phyloP scores from a whole-genome alignment of 2,113 vertebrate genomes.

The Actenoides hombroni region DNA sequence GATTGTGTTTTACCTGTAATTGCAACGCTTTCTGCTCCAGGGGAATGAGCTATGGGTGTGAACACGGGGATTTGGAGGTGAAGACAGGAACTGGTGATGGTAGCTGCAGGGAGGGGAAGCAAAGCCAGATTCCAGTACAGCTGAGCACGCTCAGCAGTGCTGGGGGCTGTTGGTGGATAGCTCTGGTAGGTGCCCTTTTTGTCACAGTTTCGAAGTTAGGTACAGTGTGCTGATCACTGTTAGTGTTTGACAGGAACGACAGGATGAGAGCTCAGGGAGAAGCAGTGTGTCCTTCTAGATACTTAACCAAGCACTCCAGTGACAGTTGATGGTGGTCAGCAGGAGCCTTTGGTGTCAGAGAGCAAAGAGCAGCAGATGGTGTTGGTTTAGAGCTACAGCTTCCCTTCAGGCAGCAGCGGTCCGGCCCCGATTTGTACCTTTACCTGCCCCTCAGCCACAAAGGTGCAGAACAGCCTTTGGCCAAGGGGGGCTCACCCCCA shows the following conservation, averaged over 20 bases:
- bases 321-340: neutral
- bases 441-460: neutral
- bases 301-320: neutral
- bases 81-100: neutral
- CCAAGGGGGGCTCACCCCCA: neutral
- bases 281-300: neutral
- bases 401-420: neutral
- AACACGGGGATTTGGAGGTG: fast-evolving
- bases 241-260: neutral
- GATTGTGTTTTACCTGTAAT: neutral
- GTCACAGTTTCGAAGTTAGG: neutral
- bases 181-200: neutral
- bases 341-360: neutral
- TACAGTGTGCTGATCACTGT: fast-evolving
- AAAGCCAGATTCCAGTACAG: neutral
- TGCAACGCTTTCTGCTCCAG: neutral
- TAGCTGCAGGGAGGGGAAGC: neutral
- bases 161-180: neutral
- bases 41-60: neutral
- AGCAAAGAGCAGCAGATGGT: neutral
- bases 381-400: neutral
- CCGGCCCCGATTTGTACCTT: neutral
- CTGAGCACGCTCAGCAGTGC: neutral
- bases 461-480: neutral
- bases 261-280: neutral